Evolutionary conservation across 2,113 vertebrate species (phyloP).

Genomic region (Barbus barbus): DNA sequence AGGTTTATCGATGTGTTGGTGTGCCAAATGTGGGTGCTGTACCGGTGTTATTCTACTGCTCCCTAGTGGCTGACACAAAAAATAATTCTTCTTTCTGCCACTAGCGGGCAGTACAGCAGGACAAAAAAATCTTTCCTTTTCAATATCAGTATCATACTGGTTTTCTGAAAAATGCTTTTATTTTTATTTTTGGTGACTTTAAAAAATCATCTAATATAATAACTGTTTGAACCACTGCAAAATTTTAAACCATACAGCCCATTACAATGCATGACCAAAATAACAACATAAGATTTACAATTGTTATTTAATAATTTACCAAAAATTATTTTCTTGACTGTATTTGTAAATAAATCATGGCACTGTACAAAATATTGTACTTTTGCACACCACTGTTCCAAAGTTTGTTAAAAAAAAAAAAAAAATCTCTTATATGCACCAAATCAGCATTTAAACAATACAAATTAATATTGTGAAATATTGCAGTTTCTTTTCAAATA

Average conservation of each 20-base stretch:
- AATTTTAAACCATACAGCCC: too few species aligned
- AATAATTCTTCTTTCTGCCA: conserved; percentile 8
- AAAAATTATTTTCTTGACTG: not conserved
- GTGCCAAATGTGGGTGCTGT: not conserved
- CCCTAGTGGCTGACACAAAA: conserved; percentile 16
- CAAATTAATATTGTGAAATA: not conserved
- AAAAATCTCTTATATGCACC: too few species aligned
- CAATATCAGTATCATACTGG: not conserved
- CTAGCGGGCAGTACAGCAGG: not conserved
- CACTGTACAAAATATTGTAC: not conserved
- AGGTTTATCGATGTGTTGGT: not conserved
- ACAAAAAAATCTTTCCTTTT: not conserved
- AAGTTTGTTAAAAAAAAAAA: not conserved
- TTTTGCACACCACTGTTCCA: not conserved
- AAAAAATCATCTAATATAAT: not conserved
- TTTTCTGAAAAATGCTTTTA: not conserved
- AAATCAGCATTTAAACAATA: not conserved
- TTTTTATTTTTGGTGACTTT: not conserved
- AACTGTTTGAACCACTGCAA: not conserved
- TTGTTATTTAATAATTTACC: not conserved
- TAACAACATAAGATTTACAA: not conserved
- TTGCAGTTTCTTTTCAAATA: not conserved
- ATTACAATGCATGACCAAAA: not conserved
- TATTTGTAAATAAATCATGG: not conserved
- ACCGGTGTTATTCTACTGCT: conserved; percentile 12